Evolutionary conservation across 1,140 invertebrate genomes (phyloP).

Genomic region (Acromyrmex echinatior): DNA sequence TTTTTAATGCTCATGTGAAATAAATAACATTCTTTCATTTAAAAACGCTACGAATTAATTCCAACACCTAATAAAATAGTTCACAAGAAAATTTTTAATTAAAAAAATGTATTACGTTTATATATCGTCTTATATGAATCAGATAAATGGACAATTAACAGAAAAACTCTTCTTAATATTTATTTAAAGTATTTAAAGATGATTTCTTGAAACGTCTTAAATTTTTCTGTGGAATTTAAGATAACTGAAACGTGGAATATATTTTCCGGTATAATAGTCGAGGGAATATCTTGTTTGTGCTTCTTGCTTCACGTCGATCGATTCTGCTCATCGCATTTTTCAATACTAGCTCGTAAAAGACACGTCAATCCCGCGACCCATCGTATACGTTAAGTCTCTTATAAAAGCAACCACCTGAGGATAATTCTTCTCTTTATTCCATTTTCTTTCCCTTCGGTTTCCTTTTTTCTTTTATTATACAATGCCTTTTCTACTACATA

Average conservation of each 20-base stretch:
- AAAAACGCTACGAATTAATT: too few relatives aligned
- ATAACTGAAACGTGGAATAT: not conserved
- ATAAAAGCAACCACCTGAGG: constrained; percentile 48
- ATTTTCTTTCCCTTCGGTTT: constrained; percentile 21
- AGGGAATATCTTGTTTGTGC: constrained; percentile 27
- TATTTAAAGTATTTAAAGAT: not conserved
- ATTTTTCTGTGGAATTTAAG: not conserved
- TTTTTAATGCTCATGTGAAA: too few relatives aligned
- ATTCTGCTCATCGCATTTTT: constrained; percentile 31
- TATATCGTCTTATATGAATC: not conserved
- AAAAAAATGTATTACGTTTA: constrained; percentile 3
- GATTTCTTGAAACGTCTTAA: not conserved
- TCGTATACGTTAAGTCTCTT: constrained; percentile 59
- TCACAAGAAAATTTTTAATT: not conserved
- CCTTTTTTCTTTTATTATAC: not conserved
- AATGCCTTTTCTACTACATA: not conserved
- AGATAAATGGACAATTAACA: not conserved
- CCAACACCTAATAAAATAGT: too few relatives aligned
- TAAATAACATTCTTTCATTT: too few relatives aligned
- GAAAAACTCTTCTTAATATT: not conserved
- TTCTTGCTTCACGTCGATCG: not conserved
- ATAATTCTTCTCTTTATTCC: constrained; percentile 43
- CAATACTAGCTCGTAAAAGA: constrained; percentile 49
- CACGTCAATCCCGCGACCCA: constrained; percentile 59
- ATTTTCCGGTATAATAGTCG: not conserved